Percentiles rank a stretch among this genome's conserved stretches.
These are phyloP conservation scores for Drosophila paramelanica DNA, from an alignment of 2,888 invertebrate genomes.

Conservation along the genomic window DNA sequence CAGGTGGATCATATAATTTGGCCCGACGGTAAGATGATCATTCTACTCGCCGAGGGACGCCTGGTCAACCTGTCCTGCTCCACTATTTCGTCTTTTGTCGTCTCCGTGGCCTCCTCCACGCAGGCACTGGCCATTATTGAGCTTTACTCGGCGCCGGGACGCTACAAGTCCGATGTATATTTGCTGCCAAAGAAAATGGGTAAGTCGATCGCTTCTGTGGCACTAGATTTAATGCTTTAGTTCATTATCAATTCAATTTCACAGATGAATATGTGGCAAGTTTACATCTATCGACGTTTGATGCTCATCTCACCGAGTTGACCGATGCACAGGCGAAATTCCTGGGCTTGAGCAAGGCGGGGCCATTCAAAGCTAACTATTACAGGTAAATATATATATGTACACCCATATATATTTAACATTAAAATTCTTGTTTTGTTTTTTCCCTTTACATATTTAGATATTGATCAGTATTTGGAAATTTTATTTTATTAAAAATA, in stretches of 20 bases:
- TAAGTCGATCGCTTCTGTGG: slow-evolving; percentile 79
- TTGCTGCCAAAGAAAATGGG: slow-evolving; percentile 99
- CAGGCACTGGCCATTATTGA: slow-evolving; percentile 98
- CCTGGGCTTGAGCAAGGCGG: slow-evolving; percentile 97
- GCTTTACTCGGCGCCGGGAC: slow-evolving; percentile 94
- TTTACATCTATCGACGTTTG: slow-evolving; percentile 96
- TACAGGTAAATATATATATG: slow-evolving; percentile 89
- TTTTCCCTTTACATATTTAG: slow-evolving; percentile 20
- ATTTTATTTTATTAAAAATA: slow-evolving; percentile 13
- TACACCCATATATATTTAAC: neutral
- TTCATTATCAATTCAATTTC: neutral
- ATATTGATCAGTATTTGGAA: slow-evolving; percentile 63
- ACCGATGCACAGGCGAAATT: slow-evolving; percentile 98
- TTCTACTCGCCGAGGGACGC: slow-evolving; percentile 96
- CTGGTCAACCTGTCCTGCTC: slow-evolving; percentile 98
- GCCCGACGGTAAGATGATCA: slow-evolving; percentile 97
- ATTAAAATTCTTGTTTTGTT: neutral
- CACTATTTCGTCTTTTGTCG: slow-evolving; percentile 97
- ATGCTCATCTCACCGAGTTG: slow-evolving; percentile 97
- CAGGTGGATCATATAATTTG: slow-evolving; percentile 99
- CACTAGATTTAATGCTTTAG: neutral
- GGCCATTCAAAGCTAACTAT: slow-evolving; percentile 98
- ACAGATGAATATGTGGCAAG: slow-evolving; percentile 98
- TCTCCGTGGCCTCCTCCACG: slow-evolving; percentile 97
- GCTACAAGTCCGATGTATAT: slow-evolving; percentile 98